Evolutionary conservation across 1,140 invertebrate species (phyloP), one percentile per base, ranked within the genome.

Genomic region (Caerostris extrusa): DNA sequence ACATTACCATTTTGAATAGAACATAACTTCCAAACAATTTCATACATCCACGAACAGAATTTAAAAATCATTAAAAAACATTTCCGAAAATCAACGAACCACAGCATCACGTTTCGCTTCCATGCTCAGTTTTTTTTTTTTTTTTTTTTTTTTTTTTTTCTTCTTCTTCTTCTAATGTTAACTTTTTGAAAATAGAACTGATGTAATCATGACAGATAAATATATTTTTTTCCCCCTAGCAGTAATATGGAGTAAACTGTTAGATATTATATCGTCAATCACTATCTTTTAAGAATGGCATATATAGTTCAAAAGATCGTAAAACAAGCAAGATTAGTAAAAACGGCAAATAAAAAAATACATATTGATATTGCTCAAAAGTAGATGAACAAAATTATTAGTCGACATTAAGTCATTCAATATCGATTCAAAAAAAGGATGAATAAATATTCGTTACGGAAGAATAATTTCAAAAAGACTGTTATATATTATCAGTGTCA

Each of bases 1-100:
- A 77, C 71, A 77, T 53, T 77, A 12, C 71, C 8, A 77, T 77
- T 77, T 34, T 14, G 34, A 77, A 77, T 2, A 19, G 34, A 12
- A 77, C 19, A 12, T 77, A 77, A 77, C 19, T 50, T 77, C 50
- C 34, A 77, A 12, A 12, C 34, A 77, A 50, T 77, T 77, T 77
- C 50, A 77, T 77, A 7, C 7, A 77, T 53, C 53, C 3, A 77
- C 50, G 8, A 50, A 19, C 71, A 77, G 34, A 53, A 34, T 50
- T 50, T 14, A 17, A 12, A 53, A 34, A 34, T 53, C 50, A 50
- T 77, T 77, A 67, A 77, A 77, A 71, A 77, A 7, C 34, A 77
- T 77, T 77, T 77, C 34, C 34, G 10, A 77, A 77, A 77, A 50
- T 34, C 71, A 77, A 77, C 71, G 71, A 77, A 50, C 34, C 71